Conservation (phyloP, 2,113 vertebrate genomes). For the Tenrec ecaudatus region DNA sequence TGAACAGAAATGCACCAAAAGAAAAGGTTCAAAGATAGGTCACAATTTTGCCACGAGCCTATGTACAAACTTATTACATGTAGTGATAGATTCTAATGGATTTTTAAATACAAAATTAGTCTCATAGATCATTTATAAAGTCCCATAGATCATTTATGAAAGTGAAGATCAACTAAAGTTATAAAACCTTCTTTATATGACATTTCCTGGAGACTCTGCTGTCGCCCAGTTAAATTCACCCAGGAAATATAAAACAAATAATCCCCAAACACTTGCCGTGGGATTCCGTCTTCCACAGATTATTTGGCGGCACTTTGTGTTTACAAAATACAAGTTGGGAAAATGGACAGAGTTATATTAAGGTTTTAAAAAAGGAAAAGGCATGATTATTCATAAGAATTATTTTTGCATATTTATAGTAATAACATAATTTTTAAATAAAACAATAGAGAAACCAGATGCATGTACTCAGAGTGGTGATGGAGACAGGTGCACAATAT, state of each 20-base stretch:
- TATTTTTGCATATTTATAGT: neutral
- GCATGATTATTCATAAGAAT: neutral
- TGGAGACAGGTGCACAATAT: neutral
- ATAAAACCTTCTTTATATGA: slow-evolving; percentile 25
- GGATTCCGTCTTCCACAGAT: neutral
- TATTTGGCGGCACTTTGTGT: neutral
- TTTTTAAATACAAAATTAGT: neutral
- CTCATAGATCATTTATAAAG: neutral
- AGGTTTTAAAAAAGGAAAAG: neutral
- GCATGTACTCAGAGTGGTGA: neutral
- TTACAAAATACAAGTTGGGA: neutral
- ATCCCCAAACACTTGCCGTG: neutral
- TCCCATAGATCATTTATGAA: neutral
- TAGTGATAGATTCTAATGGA: slow-evolving; percentile 17
- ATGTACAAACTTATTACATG: neutral
- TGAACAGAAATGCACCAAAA: slow-evolving; percentile 1
- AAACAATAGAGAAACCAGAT: slow-evolving; percentile 42
- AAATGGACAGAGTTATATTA: slow-evolving; percentile 20
- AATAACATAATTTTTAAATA: neutral
- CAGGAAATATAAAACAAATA: slow-evolving; percentile 26
- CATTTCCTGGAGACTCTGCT: slow-evolving; percentile 1
- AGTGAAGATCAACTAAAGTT: neutral
- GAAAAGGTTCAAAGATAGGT: neutral
- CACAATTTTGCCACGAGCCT: neutral
- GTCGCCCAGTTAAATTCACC: neutral